Evolutionary conservation across 2,888 invertebrate species (phyloP).

Genomic region (Lumbricus terrestris): DNA sequence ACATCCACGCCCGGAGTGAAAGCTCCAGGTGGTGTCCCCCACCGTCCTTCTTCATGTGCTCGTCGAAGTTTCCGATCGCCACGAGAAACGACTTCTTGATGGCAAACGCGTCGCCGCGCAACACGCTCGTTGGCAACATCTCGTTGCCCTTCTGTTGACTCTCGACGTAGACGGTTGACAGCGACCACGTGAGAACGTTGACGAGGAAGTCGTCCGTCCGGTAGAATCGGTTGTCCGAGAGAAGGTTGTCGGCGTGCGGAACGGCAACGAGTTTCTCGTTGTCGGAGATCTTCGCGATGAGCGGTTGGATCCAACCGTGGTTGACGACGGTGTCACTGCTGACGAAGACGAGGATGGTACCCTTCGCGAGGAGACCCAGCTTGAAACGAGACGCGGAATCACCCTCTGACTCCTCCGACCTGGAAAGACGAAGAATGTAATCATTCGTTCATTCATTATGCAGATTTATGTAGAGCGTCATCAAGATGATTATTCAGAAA

Average conservation of each 20-base stretch:
- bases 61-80: constrained; percentile 38
- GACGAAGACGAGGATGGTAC: constrained; percentile 37
- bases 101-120: constrained; percentile 41
- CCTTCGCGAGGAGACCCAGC: constrained; percentile 36
- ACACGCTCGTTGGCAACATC: constrained; percentile 33
- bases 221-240: constrained; percentile 35
- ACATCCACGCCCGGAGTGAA: constrained; percentile 41
- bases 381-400: constrained; percentile 37
- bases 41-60: constrained; percentile 29
- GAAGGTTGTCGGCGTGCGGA: constrained; percentile 38
- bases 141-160: background rate
- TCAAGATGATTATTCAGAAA: too few relatives aligned
- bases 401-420: constrained; percentile 36
- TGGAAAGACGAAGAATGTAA: constrained; percentile 11
- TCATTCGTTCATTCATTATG: too few relatives aligned
- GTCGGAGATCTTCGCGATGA: constrained; percentile 33
- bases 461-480: too few relatives aligned
- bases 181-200: constrained; percentile 34
- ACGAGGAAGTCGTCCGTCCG: constrained; percentile 33
- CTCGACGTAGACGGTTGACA: constrained; percentile 36
- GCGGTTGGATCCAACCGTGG: constrained; percentile 41
- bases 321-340: constrained; percentile 37
- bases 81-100: constrained; percentile 36
- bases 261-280: constrained; percentile 33
- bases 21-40: constrained; percentile 38